These are phyloP conservation scores for Fistularia tabacaria DNA, from an alignment of 2,797 vertebrate species.

Conservation along the genomic window DNA sequence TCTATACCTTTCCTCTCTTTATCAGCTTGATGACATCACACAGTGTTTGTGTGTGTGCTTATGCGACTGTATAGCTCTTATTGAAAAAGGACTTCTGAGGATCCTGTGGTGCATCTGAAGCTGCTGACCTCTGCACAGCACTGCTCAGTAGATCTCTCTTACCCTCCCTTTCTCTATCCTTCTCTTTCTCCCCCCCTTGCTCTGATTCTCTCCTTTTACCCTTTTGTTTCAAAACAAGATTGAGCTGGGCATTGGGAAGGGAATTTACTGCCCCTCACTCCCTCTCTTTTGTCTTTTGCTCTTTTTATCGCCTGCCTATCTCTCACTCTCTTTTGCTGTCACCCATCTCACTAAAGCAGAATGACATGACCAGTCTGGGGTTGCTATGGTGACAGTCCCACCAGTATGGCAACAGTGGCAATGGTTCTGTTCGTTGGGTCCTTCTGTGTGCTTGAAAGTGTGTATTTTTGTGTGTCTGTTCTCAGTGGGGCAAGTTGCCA, in stretches of 20 bases:
- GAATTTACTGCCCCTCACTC: conserved; percentile 54
- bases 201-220: conserved; percentile 5
- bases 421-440: conserved; percentile 33
- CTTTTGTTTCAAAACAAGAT: conserved; percentile 54
- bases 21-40: conserved; percentile 28
- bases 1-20: conserved; percentile 17
- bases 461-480: conserved; percentile 21
- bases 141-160: conserved; percentile 16
- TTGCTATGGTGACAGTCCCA: conserved; percentile 96
- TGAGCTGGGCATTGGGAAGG: conserved; percentile 38
- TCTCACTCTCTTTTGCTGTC: conserved; percentile 53
- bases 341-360: conserved; percentile 62
- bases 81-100: conserved; percentile 54
- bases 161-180: conserved; percentile 1
- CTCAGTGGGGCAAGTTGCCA: conserved; percentile 31
- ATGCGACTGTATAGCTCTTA: conserved; percentile 33
- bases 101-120: conserved; percentile 51
- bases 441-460: conserved; percentile 19
- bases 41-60: conserved; percentile 12
- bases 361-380: conserved; percentile 90
- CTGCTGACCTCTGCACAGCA: conserved; percentile 57
- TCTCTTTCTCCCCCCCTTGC: background rate
- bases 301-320: conserved; percentile 64
- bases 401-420: conserved; percentile 51
- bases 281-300: conserved; percentile 63